A percentile compares a stretch with the other conserved stretches of the same genome.
phyloP scores from a whole-genome alignment of 1,140 invertebrate genomes.

The Wasmannia auropunctata region DNA sequence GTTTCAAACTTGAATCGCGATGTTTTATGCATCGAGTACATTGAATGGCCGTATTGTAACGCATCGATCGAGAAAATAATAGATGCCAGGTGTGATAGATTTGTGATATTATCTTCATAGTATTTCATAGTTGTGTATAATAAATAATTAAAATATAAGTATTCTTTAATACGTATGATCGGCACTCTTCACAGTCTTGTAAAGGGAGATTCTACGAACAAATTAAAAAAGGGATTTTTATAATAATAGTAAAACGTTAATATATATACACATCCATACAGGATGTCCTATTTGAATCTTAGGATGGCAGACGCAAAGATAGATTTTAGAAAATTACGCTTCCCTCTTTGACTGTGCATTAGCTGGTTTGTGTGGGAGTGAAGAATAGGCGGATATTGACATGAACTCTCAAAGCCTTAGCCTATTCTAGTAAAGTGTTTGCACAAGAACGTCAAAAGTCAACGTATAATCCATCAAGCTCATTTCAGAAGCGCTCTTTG shows the following conservation, averaged over 20 bases:
- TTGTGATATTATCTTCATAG: not conserved
- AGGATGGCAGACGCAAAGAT: not conserved
- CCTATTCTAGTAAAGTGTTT: not conserved
- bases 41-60: not conserved
- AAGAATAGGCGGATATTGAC: conserved; percentile 11
- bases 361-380: not conserved
- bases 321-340: not conserved
- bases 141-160: not conserved
- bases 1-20: conserved; percentile 2
- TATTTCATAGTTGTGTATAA: not conserved
- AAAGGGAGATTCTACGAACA: not conserved
- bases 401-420: conserved; percentile 7
- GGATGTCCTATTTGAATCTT: too few species aligned
- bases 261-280: too few species aligned
- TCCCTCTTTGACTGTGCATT: not conserved
- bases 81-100: not conserved
- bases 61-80: not conserved
- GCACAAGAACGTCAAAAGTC: not conserved
- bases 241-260: too few species aligned
- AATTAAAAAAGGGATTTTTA: not conserved
- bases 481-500: not conserved
- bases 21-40: conserved; percentile 6
- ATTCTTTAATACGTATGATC: not conserved
- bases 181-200: not conserved
- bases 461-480: not conserved